phyloP scores from a whole-genome alignment of 2,888 invertebrate species.

The Phoenoteleia sp. region DNA sequence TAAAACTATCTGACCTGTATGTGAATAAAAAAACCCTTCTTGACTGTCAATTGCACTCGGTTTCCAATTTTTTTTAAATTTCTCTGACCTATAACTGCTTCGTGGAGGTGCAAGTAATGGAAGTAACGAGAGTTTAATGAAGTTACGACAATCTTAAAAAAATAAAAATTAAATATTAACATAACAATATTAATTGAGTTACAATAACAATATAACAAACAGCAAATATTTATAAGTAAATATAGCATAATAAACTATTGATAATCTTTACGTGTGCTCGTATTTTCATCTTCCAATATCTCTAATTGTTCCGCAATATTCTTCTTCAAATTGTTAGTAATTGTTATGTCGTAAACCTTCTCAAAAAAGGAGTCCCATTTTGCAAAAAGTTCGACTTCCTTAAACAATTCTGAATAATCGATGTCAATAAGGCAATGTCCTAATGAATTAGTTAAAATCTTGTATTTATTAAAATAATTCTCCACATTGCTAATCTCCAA shows the following conservation, averaged over 20 bases:
- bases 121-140: not conserved
- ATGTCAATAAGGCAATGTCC: constrained; percentile 7
- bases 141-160: not conserved
- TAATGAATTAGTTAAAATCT: not conserved
- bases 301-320: too few species aligned
- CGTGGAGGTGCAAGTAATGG: not conserved
- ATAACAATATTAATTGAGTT: constrained; percentile 8
- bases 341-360: not conserved
- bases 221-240: too few species aligned
- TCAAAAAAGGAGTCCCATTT: not conserved
- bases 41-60: constrained; percentile 29
- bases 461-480: not conserved
- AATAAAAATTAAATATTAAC: not conserved
- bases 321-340: too few species aligned
- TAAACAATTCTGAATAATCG: constrained; percentile 2
- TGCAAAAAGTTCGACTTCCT: not conserved
- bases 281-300: too few species aligned
- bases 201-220: constrained; percentile 10
- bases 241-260: too few species aligned
- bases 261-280: too few species aligned
- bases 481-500: not conserved
- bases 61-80: constrained; percentile 13
- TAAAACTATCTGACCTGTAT: constrained; percentile 39
- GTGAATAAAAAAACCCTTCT: constrained; percentile 50
- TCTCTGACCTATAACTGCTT: not conserved